Base-by-base conservation (phyloP, 2,113 vertebrate genomes). In the Paradoxurus hermaphroditus region DNA sequence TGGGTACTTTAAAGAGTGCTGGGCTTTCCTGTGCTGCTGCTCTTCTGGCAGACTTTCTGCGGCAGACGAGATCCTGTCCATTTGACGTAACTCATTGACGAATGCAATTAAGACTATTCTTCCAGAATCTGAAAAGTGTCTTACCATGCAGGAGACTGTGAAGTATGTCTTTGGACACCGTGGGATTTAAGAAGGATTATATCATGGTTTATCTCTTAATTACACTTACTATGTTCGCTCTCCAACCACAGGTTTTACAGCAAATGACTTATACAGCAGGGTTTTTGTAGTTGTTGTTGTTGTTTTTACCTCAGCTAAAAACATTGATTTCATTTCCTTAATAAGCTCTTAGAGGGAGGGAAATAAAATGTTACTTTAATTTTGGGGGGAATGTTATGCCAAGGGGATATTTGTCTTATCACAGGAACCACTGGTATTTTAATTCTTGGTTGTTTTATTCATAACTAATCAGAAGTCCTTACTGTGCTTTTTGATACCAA, bases 241-340 rank as follows among this genome's bases (percentile, higher is more conserved):
- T 46, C 99, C 99, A 97, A 99, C 99, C 0, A 99, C 99, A 97
- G 99, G 99, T 98, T 99, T 99, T 97, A 99, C 99, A 89, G 99
- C 99, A 0, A 99, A 99, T 2, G 99, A 99, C 99, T 99, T 94
- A 99, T 99, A 99, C 99, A 99, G 98, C 99, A 99, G 98, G 56
- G 19, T 95, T 99, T n/a, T n/a, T n/a, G n/a, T n/a, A n/a, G n/a
- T n/a, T 95, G 49, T 49, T 49, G 49, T 49, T 49, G 44, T 46
- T 46, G 10, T 49, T 98, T 99, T 97, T 99, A 99, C 98, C 99
- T 99, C 87, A 99, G 99, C 98, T 99, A 94, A 99, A 96, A 73
- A 59, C 73, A 73, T 78, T 5, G 86, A 92, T 81, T 95, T 83
- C 3, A 82, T 93, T 90, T 95, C 67, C 41, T 89, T 90, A 67